Evolutionary conservation across 2,888 invertebrate genomes (phyloP), one percentile per base, ranked within the genome.

Genomic region (Chydorus sphaericus): DNA sequence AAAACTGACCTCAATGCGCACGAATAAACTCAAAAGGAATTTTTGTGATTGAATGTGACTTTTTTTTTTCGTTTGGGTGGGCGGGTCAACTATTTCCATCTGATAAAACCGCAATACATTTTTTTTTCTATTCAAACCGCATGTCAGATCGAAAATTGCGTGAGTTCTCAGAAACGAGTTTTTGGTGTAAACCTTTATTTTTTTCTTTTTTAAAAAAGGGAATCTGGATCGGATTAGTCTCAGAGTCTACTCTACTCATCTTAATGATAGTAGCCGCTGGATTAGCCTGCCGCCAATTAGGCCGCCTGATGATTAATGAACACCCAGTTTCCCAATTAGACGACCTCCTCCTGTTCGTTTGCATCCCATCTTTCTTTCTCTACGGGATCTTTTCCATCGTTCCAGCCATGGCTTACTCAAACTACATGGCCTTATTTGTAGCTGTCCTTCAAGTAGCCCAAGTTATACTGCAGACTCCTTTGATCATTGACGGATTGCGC

Each of bases 401-500:
- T 11, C 81, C 85, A 1, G 81, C 81, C 1, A 71, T 81, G 33
- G 73, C 70, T 48, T 71, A 75, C 44, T 61, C 70, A 2, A 75
- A 77, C 60, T 65, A 73, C 50, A 65, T 78, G 28, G 75, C 74
- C 59, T 72, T 75, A 48, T 66, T 74, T n/a, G 74, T 75, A 53
- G 74, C 75, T 51, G 59, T 74, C 55, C 64, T 79, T 4, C 78
- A 79, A 75, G 79, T 78, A 66, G 64, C 81, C 14, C 83, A 85
- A 74, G 80, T 84, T 0, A 66, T 83, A 14, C 69, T 85, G 3
- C 85, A 86, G 70, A 85, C 85, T 0, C 77, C 82, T 0, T 76
- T 85, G 57, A 79, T 85, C 48, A 77, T 83, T 60, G 84, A 83
- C 63, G 83, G 81, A 0, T 70, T 85, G 38, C 72, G 83, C n/a